These are phyloP conservation scores for Bothrops alternatus DNA, from an alignment of 2,797 vertebrate species.

Conservation along the genomic window DNA sequence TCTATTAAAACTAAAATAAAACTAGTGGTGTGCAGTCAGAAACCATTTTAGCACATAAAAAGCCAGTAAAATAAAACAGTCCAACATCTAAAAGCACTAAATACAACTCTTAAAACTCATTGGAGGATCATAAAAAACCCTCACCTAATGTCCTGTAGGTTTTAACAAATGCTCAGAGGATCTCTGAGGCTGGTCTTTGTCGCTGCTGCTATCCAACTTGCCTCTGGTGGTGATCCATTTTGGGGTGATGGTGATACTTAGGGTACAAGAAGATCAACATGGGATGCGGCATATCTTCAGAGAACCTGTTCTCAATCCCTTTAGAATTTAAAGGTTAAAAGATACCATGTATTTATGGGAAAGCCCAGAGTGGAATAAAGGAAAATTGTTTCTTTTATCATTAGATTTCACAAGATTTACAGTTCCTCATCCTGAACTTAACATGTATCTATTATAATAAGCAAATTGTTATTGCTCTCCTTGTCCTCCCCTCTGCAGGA, in stretches of 20 bases:
- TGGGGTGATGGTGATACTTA: background rate
- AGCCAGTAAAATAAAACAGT: background rate
- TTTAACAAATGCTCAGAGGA: background rate
- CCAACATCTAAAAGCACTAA: background rate
- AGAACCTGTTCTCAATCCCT: background rate
- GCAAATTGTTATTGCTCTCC: background rate
- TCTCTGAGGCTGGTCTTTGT: background rate
- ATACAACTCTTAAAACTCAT: background rate
- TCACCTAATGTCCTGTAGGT: background rate
- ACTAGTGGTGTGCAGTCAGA: background rate
- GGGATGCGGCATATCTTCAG: background rate
- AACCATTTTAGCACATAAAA: background rate
- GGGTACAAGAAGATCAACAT: background rate
- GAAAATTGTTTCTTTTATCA: no score
- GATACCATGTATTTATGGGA: background rate
- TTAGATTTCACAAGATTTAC: background rate
- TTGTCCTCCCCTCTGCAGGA: background rate
- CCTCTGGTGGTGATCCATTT: background rate
- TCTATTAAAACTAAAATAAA: background rate
- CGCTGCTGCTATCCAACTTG: background rate
- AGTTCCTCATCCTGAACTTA: background rate
- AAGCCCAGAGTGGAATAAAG: background rate
- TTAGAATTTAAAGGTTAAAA: background rate
- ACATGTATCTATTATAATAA: background rate
- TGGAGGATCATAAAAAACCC: background rate